Evolutionary conservation across 2,888 invertebrate species (phyloP), one percentile per base, ranked within the genome.

Genomic region (Dolichopus griseipennis): DNA sequence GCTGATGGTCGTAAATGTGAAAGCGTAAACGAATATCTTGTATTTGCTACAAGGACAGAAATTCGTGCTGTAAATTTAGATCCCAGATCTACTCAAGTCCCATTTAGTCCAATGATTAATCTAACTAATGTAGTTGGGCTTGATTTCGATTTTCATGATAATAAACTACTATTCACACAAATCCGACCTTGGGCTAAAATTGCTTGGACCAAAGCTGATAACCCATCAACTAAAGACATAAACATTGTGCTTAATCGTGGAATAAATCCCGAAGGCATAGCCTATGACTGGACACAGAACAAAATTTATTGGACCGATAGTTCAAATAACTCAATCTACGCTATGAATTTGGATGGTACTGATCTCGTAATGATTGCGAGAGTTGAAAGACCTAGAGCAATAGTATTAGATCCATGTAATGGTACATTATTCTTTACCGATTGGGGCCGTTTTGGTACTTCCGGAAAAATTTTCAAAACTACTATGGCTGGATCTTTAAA

Each of bases 241-340:
- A 87, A 86, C 65, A 88, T 87, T 68, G 87, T 93, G 1, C 85
- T 92, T 43, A 88, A 82, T 73, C 89, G 89, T 76, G 91, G 92
- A 27, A 93, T 95, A 68, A 95, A 94, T 80, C 95, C 95, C 0
- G 95, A 95, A 79, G 95, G 95, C 6, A 91, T 96, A 71, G 93
- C 95, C 0, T 95, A 96, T 77, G 98, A 99, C 78, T 99, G 98
- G 98, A 94, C 97, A 0, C 95, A 95, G 74, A 92, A 93, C 78
- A 97, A 97, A 79, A 88, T 99, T 61, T 98, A 97, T 80, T 99
- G 97, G 96, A 95, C 97, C 0, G 98, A 98, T 76, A 94, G 95
- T 37, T 91, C 92, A 0, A 95, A 96, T 74, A 94, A 93, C 75
- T 93, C 93, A 15, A 95, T 97, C 68, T 96, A 95, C 76, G 92